Base-by-base conservation (phyloP, 2,797 vertebrate genomes). In the Hippocampus kuda region DNA sequence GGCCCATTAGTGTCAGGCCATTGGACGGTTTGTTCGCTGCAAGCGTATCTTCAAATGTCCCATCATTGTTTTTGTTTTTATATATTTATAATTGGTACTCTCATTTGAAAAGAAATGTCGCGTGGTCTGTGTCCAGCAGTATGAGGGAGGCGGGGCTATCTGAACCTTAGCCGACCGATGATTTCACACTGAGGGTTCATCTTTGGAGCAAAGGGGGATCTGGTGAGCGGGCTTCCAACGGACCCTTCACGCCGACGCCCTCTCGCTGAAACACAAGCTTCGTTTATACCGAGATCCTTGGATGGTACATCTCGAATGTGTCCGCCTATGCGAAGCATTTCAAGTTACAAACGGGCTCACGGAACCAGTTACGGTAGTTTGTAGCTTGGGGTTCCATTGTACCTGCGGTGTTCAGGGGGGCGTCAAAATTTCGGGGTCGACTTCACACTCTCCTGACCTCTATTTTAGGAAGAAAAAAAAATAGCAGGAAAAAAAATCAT, bases 111-210 rank as follows among this genome's bases (percentile, higher is more conserved):
- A 68, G 69, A 27, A 30, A 69, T 69, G 75, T 79, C 66, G 42
- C 73, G 83, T 88, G 84, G 85, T 86, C 70, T 81, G 83, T 85
- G 84, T 85, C 84, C 84, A 85, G 82, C 84, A 85, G 79, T 83
- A 75, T 66, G 70, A 70, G 74, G 84, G 76, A 78, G 75, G 75
- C 71, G 61, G 67, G 61, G 74, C 70, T 63, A 54, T 71, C 62
- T 65, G 60, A 76, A 75, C 60, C 66, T 68, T 26, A 69, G 67
- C 54, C 75, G 69, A 72, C 68, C 54, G 71, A 70, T 57, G 57
- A 74, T 74, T 68, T 78, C 75, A 72, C 62, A 62, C 64, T 48
- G 72, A 75, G 61, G 73, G 73, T 79, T 84, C 77, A 74, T 61
- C 56, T 81, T 81, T 76, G 44, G 72, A 75, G 51, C 63, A 70